A percentile compares a stretch with the other conserved stretches of the same genome.
Evolutionary conservation across 2,797 vertebrate genomes (phyloP).

Genomic region (Brachyalestes nurse): DNA sequence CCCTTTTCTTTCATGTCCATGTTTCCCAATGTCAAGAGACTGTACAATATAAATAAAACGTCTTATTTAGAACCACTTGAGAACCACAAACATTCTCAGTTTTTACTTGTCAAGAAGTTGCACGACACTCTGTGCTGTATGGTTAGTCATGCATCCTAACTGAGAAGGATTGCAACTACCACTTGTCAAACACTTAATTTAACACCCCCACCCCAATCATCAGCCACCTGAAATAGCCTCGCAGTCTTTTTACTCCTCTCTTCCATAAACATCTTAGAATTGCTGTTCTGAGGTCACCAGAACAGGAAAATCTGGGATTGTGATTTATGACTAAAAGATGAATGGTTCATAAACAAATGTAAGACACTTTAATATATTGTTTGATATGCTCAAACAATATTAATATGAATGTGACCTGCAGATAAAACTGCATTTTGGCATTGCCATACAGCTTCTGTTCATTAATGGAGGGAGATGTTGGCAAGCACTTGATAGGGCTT

Average conservation of each 20-base stretch:
- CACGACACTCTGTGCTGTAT: not conserved
- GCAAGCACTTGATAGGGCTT: not conserved
- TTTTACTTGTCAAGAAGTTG: not conserved
- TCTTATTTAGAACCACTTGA: not conserved
- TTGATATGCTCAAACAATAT: too few species aligned
- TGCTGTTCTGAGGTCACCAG: not conserved
- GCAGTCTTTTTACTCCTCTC: not conserved
- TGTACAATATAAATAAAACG: conserved; percentile 4
- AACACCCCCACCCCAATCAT: not conserved
- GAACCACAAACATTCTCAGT: conserved; percentile 5
- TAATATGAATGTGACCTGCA: not conserved
- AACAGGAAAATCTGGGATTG: not conserved
- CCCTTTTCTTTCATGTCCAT: not conserved
- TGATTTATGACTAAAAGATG: too few species aligned
- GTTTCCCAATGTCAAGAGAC: conserved; percentile 46
- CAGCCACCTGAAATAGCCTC: not conserved
- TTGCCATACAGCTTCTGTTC: not conserved
- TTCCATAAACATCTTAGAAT: not conserved
- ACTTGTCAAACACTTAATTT: not conserved
- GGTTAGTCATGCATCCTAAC: not conserved
- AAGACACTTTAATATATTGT: too few species aligned
- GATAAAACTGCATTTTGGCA: not conserved
- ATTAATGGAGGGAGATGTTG: not conserved
- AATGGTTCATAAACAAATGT: too few species aligned
- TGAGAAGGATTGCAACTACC: not conserved